phyloP scores from a whole-genome alignment of 2,888 invertebrate genomes.

The Pycnomerus fuliginosus region DNA sequence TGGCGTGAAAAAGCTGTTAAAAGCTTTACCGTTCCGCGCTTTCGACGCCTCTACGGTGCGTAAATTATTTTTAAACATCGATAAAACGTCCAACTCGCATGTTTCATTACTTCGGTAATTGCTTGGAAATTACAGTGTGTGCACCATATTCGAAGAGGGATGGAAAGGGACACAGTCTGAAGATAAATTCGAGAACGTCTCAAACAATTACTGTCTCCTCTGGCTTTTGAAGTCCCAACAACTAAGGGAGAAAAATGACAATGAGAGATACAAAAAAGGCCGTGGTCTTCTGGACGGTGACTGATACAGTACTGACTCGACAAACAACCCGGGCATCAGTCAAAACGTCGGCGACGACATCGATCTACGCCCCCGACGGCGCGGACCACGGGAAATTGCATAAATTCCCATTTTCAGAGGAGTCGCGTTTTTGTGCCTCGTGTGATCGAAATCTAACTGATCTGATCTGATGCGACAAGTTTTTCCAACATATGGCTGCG shows the following conservation, averaged over 20 bases:
- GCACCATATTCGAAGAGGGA: no score
- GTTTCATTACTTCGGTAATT: conserved; percentile 15
- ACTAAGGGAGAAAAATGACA: conserved; percentile 32
- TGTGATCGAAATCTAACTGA: no score
- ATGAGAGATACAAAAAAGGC: conserved; percentile 30
- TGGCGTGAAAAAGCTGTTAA: conserved; percentile 2
- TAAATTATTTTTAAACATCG: conserved; percentile 4
- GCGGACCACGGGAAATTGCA: conserved; percentile 10
- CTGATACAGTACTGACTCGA: conserved; percentile 37
- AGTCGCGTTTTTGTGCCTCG: no score
- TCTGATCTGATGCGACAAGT: no score
- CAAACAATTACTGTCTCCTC: conserved; percentile 35
- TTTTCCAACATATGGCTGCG: no score
- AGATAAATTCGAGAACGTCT: conserved; percentile 35
- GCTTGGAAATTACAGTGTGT: no score
- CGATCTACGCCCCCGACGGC: conserved; percentile 27
- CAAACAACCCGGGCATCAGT: conserved; percentile 38
- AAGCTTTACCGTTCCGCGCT: conserved; percentile 1
- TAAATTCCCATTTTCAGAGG: conserved; percentile 14
- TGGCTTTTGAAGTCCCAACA: conserved; percentile 30
- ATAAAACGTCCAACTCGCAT: conserved; percentile 5
- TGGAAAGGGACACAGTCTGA: no score
- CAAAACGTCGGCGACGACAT: conserved; percentile 39
- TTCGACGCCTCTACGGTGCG: background rate
- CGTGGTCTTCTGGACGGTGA: conserved; percentile 24